A percentile compares a stretch with the other conserved stretches of the same genome.
phyloP scores from a whole-genome alignment of 2,888 invertebrate genomes.

The Heliconius hortense region DNA sequence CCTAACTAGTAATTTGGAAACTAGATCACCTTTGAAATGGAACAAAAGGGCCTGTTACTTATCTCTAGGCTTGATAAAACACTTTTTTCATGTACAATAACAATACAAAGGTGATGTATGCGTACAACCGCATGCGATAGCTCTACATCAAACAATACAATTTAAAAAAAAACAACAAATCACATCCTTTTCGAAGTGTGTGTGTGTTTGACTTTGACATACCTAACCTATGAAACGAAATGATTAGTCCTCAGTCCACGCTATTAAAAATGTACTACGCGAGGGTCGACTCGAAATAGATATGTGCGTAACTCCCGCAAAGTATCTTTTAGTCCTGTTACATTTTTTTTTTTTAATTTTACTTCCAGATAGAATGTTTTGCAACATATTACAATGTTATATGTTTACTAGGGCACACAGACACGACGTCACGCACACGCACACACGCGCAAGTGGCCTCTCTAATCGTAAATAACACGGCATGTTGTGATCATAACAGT shows the following conservation, averaged over 20 bases:
- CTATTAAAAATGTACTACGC: conserved; percentile 65
- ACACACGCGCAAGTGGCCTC: conserved; percentile 67
- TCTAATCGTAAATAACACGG: conserved; percentile 67
- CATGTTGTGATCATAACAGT: conserved; percentile 53
- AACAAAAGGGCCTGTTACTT: conserved; percentile 9
- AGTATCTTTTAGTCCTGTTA: conserved; percentile 47
- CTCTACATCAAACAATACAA: conserved; percentile 41
- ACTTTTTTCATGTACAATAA: conserved; percentile 33
- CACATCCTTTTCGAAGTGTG: conserved; percentile 36
- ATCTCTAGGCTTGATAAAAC: conserved; percentile 21
- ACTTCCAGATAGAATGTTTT: conserved; percentile 45
- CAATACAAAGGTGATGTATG: conserved; percentile 14
- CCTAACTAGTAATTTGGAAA: too few species aligned
- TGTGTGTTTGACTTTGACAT: conserved; percentile 35
- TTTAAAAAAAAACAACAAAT: conserved; percentile 31
- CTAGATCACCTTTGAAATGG: background rate
- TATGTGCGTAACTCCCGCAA: conserved; percentile 57
- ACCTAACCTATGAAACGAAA: conserved; percentile 52
- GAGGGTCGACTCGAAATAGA: conserved; percentile 74
- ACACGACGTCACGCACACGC: conserved; percentile 69
- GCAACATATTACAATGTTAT: conserved; percentile 40
- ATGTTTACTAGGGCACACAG: conserved; percentile 53
- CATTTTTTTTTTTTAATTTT: conserved; percentile 24
- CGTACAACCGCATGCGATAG: conserved; percentile 30
- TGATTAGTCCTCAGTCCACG: conserved; percentile 48